These are phyloP conservation scores for Tuberolachnus salignus DNA, from an alignment of 2,888 invertebrate genomes.

Conservation along the genomic window DNA sequence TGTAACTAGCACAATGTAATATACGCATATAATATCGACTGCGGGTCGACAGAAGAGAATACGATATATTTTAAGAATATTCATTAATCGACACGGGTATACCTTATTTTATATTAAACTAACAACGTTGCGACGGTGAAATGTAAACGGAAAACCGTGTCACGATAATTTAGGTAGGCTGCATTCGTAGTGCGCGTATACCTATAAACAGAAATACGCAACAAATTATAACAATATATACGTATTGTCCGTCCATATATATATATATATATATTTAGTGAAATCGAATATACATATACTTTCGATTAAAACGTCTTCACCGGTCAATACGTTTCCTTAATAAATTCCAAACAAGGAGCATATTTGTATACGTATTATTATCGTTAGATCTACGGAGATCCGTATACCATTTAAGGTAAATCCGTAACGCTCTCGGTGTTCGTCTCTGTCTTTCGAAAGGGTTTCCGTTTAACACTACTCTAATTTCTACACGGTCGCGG, in stretches of 20 bases:
- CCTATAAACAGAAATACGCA: background rate
- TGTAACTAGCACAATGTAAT: background rate
- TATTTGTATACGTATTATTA: background rate
- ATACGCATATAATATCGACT: no score
- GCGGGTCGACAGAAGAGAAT: background rate
- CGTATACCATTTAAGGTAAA: conserved; percentile 38
- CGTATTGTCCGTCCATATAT: background rate
- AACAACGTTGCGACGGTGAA: background rate
- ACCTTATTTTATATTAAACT: background rate
- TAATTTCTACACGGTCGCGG: conserved; percentile 11
- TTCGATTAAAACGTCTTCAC: conserved; percentile 24
- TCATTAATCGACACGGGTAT: background rate
- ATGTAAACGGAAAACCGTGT: conserved; percentile 10
- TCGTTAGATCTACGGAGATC: background rate
- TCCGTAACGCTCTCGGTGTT: background rate
- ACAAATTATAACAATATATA: background rate
- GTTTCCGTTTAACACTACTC: background rate
- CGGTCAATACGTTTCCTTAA: background rate
- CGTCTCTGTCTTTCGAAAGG: conserved; percentile 1
- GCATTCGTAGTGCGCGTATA: no score
- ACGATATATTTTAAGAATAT: background rate
- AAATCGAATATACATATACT: conserved; percentile 28
- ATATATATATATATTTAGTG: background rate
- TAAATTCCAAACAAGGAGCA: background rate
- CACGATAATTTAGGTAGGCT: background rate